These are phyloP conservation scores for Gymnorhina tibicen DNA, from an alignment of 2,113 vertebrate species.

Conservation along the genomic window DNA sequence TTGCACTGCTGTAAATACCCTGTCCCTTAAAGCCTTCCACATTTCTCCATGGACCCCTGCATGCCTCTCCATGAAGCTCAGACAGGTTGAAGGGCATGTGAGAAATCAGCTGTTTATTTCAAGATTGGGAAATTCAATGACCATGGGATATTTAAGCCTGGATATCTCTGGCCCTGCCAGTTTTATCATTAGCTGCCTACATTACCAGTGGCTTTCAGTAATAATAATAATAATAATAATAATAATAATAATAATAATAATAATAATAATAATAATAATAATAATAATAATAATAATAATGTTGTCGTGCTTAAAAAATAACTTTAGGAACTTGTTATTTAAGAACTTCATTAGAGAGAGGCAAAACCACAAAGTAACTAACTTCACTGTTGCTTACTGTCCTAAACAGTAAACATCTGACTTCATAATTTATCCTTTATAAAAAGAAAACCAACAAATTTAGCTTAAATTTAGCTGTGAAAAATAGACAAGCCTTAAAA, in stretches of 20 bases:
- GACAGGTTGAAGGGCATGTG: accelerated
- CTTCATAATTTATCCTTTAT: background rate
- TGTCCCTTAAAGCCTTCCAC: background rate
- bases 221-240: background rate
- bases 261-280: background rate
- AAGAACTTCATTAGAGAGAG: background rate
- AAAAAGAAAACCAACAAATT: background rate
- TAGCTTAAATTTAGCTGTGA: background rate
- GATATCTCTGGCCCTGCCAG: background rate
- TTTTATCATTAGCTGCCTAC: background rate
- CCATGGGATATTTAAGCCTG: background rate
- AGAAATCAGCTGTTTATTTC: background rate
- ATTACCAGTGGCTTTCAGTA: background rate
- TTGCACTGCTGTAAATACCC: background rate
- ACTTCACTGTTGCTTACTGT: background rate
- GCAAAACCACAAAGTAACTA: background rate
- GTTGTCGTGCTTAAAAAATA: background rate
- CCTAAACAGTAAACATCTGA: background rate
- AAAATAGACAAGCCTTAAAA: constrained; percentile 35
- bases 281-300: background rate
- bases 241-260: background rate
- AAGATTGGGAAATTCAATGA: background rate
- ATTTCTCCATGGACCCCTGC: background rate
- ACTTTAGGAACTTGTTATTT: background rate
- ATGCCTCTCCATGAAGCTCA: background rate